phyloP scores from a whole-genome alignment of 1,140 invertebrate genomes.

The Drosophila ercepeae region DNA sequence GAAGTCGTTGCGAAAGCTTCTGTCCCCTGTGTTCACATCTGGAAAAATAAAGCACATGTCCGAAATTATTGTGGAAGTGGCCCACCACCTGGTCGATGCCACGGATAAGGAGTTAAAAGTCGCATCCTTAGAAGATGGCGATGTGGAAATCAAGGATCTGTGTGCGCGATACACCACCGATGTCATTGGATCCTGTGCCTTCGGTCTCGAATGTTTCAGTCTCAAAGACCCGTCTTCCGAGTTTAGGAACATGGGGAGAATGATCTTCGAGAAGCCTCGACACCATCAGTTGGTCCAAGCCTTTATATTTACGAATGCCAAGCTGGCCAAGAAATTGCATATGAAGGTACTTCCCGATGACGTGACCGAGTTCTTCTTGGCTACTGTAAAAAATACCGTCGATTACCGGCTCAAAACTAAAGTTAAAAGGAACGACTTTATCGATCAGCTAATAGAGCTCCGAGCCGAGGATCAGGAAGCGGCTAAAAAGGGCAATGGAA shows the following conservation, averaged over 20 bases:
- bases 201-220: conserved; percentile 84
- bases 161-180: conserved; percentile 87
- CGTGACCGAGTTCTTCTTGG: conserved; percentile 80
- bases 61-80: conserved; percentile 74
- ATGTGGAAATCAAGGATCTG: conserved; percentile 85
- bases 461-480: conserved; percentile 51
- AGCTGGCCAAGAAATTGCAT: conserved; percentile 43
- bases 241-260: conserved; percentile 83
- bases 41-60: conserved; percentile 86
- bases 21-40: conserved; percentile 86
- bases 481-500: conserved; percentile 31
- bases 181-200: conserved; percentile 85
- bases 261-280: conserved; percentile 50
- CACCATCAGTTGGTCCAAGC: conserved; percentile 28
- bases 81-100: conserved; percentile 46
- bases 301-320: conserved; percentile 55
- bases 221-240: conserved; percentile 83
- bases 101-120: conserved; percentile 30
- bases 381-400: conserved; percentile 75
- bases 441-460: conserved; percentile 81
- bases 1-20: conserved; percentile 85
- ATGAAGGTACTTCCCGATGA: conserved; percentile 67
- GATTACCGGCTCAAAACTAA: conserved; percentile 80
- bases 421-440: conserved; percentile 82
- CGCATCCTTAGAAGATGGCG: conserved; percentile 75